Conservation (phyloP, 2,888 invertebrate genomes). For the Oscheius sp. region DNA sequence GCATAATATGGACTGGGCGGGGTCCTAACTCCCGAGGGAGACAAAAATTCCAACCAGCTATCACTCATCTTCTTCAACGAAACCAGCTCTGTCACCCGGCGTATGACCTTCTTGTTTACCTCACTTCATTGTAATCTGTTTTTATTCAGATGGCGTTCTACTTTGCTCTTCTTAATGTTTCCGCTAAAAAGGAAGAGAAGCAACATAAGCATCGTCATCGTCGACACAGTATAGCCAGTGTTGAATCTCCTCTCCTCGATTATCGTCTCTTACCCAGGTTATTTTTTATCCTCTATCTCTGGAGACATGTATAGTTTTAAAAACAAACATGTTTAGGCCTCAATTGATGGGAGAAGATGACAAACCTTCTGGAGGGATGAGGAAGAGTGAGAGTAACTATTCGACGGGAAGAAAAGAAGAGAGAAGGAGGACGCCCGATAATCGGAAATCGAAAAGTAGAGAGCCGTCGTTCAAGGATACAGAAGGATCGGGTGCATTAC, state of each 20-base stretch:
- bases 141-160: constrained; percentile 44
- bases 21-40: too few species aligned
- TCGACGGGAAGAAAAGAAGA: not conserved
- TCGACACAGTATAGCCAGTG: constrained; percentile 47
- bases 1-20: too few species aligned
- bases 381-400: constrained; percentile 23
- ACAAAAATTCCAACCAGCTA: not conserved
- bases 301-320: not conserved
- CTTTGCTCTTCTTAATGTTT: constrained; percentile 50
- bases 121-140: not conserved
- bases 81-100: not conserved
- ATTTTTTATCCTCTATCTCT: not conserved
- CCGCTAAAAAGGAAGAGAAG: constrained; percentile 38
- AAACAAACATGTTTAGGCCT: constrained; percentile 14
- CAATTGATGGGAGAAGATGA: constrained; percentile 25
- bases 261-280: constrained; percentile 49
- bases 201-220: constrained; percentile 28
- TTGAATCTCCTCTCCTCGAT: constrained; percentile 46
- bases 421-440: constrained; percentile 1
- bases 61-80: constrained; percentile 9
- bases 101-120: not conserved
- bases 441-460: constrained; percentile 3
- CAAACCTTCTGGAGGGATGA: constrained; percentile 11
- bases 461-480: constrained; percentile 1
- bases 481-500: not conserved